phyloP scores from a whole-genome alignment of 2,113 vertebrate species.

The Ictalurus punctatus region DNA sequence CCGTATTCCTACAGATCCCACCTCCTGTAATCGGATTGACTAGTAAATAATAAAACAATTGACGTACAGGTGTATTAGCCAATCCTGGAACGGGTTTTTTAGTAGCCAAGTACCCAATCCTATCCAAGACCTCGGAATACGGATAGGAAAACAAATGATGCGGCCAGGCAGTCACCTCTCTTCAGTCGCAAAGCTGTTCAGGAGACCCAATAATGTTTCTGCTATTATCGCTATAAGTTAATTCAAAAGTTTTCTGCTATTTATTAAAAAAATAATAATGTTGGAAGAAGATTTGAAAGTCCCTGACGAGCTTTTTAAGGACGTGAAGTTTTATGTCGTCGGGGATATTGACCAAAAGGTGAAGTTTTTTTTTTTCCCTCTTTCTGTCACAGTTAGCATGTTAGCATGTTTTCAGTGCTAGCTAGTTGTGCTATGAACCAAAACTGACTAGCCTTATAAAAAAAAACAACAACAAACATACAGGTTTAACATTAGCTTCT shows the following conservation, averaged over 20 bases:
- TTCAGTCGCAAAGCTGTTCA: background rate
- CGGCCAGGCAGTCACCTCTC: conserved; percentile 13
- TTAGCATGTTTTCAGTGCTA: conserved; percentile 53
- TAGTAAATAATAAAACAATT: rapidly evolving
- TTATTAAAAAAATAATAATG: conserved; percentile 61
- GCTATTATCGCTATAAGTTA: conserved; percentile 18
- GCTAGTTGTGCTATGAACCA: conserved; percentile 45
- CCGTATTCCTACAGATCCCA: conserved; percentile 3
- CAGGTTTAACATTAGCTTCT: background rate
- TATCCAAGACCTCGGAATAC: background rate
- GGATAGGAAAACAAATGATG: conserved; percentile 9
- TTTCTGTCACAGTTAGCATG: conserved; percentile 30
- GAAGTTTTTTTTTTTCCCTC: conserved; percentile 49
- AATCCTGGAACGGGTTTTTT: background rate
- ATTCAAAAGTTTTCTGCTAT: conserved; percentile 16
- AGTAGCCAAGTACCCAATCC: background rate
- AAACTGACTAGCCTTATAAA: background rate
- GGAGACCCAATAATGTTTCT: conserved; percentile 30
- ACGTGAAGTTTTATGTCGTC: conserved; percentile 95
- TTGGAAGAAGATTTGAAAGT: conserved; percentile 79
- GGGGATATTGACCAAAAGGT: conserved; percentile 96
- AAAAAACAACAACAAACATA: background rate
- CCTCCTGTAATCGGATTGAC: background rate
- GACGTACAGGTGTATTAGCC: background rate
- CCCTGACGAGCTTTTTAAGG: conserved; percentile 89